Base-by-base conservation (phyloP, 1,140 invertebrate genomes). In the Globodera ellingtonae region DNA sequence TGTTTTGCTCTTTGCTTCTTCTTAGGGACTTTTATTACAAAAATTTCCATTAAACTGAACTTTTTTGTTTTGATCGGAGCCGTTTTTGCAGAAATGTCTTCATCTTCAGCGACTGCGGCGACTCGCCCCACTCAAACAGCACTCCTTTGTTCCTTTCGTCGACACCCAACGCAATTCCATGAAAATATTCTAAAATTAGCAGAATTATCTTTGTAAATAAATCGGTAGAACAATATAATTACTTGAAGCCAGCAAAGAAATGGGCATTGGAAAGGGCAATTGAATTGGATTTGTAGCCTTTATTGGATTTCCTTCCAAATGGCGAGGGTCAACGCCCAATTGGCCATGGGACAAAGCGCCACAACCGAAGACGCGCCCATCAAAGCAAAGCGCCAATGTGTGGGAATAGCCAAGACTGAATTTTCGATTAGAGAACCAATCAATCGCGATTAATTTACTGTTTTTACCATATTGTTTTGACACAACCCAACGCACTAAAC, bases 51-150 rank as follows among this genome's bases (percentile, higher is more conserved):
- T 74, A n/a, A 56, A 56, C 6, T 18, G 44, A 69, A 59, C 72
- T 81, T 24, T 70, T 82, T 24, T 86, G 59, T 35, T 83, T 46
- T 67, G 15, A 44, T n/a, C 69, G 9, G 18, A 78, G 75, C 15
- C 77, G 46, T 24, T 79, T 74, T 48, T 69, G 46, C 48, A 69
- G 59, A 59, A 84, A 81, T 48, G 70, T 66, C 9, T 75, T 50
- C 84, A 84, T 81, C 59, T 72, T 79, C 50, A 86, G 46, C 6
- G 85, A 78, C n/a, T 86, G 83, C 18, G 82, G 83, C 13, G 74
- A 81, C 4, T 84, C 79, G n/a, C 81, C 86, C 83, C 84, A 85
- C 65, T 84, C 48, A 67, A 78, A 85, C 9, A 86, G 52, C 50
- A 46, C 56, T 0, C 18, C 18, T 62, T 15, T 62, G 8, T 18